These are phyloP conservation scores for Rallus crepitans DNA, from an alignment of 2,797 vertebrate genomes.

Conservation along the genomic window DNA sequence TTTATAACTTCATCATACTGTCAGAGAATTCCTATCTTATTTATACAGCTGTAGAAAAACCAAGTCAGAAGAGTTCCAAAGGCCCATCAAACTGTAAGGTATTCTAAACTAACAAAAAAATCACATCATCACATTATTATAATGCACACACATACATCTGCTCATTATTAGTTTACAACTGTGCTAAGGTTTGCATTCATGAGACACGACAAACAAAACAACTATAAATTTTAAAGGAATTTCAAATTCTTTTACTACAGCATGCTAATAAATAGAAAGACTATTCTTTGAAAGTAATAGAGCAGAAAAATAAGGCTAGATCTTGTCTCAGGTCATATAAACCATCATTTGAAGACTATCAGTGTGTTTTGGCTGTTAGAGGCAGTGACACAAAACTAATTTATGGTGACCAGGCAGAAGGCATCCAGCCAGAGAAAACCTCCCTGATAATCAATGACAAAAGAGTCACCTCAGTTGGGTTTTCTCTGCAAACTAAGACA, in stretches of 20 bases:
- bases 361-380: slow-evolving; percentile 41
- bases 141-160: not conserved
- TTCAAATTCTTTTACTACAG: slow-evolving; percentile 6
- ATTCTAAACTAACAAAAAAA: not conserved
- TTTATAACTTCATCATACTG: not conserved
- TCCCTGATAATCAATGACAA: slow-evolving; percentile 68
- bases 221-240: slow-evolving; percentile 1
- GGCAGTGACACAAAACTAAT: slow-evolving; percentile 53
- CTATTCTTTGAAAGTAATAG: slow-evolving; percentile 19
- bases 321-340: slow-evolving; percentile 40
- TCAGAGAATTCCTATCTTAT: slow-evolving; percentile 8
- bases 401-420: slow-evolving; percentile 48
- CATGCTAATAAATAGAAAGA: slow-evolving; percentile 19
- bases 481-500: not conserved
- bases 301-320: slow-evolving; percentile 17
- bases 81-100: not conserved
- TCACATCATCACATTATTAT: not conserved
- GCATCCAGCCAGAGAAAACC: slow-evolving; percentile 36
- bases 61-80: not conserved
- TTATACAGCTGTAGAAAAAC: slow-evolving; percentile 23
- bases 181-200: not conserved
- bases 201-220: not conserved
- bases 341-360: slow-evolving; percentile 52
- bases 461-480: slow-evolving; percentile 53
- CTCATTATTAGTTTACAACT: not conserved